Percentiles rank a stretch among this genome's conserved stretches.
These are phyloP conservation scores for Melinaea menophilus DNA, from an alignment of 2,888 invertebrate genomes.

Conservation along the genomic window DNA sequence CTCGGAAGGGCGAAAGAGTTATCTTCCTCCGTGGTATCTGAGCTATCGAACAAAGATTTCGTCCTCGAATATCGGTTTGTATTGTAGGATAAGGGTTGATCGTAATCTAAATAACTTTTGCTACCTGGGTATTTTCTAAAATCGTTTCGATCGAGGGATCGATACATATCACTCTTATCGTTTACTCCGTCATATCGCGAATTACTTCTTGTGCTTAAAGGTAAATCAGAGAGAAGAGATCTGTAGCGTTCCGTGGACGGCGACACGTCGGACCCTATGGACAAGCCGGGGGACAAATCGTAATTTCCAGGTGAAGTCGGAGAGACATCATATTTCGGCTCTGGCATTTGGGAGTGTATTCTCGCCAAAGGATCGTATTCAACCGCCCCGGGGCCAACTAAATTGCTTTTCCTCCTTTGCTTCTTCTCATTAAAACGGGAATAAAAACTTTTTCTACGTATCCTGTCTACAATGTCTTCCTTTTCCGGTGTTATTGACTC, in stretches of 20 bases:
- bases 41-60: conserved; percentile 66
- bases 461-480: conserved; percentile 90
- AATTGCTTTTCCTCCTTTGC: conserved; percentile 81
- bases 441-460: conserved; percentile 92
- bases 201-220: conserved; percentile 53
- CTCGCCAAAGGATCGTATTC: conserved; percentile 76
- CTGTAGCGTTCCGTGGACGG: conserved; percentile 69
- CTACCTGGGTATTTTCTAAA: conserved; percentile 65
- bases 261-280: conserved; percentile 61
- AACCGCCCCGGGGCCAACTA: conserved; percentile 79
- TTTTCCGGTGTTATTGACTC: conserved; percentile 71
- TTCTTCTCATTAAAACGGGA: conserved; percentile 92
- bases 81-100: conserved; percentile 61
- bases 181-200: conserved; percentile 62
- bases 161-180: conserved; percentile 69
- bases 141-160: conserved; percentile 71
- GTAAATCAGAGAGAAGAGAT: conserved; percentile 59
- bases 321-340: conserved; percentile 58
- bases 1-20: conserved; percentile 50
- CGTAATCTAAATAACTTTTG: conserved; percentile 65
- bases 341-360: conserved; percentile 60
- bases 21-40: conserved; percentile 59
- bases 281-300: conserved; percentile 65
- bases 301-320: conserved; percentile 63
- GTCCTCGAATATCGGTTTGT: conserved; percentile 67